Conservation (phyloP, 2,797 vertebrate genomes). For the Xiphophorus birchmanni region DNA sequence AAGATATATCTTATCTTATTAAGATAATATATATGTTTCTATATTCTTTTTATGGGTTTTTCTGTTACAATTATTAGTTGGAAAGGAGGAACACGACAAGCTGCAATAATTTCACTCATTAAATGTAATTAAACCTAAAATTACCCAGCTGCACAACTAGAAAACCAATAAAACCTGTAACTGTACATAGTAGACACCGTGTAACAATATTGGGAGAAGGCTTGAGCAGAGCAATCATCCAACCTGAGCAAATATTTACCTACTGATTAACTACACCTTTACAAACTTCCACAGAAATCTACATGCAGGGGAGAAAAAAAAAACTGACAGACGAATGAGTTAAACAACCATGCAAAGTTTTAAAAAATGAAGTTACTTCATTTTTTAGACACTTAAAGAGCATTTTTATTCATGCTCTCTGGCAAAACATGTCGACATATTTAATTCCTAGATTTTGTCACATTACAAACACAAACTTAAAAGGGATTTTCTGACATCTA, state of each 20-base stretch:
- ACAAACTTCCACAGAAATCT: conserved; percentile 1
- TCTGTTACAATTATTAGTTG: neutral
- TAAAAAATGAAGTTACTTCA: neutral
- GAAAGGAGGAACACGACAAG: neutral
- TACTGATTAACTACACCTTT: neutral
- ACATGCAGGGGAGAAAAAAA: neutral
- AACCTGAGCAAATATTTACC: conserved; percentile 22
- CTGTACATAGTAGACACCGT: neutral
- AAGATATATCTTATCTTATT: too few relatives aligned
- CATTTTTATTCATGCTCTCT: neutral
- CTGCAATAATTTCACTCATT: neutral
- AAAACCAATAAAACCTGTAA: neutral
- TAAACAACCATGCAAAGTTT: neutral
- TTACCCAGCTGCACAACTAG: neutral
- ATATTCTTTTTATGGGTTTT: neutral
- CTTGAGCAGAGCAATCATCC: neutral
- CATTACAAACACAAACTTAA: neutral
- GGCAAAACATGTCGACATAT: neutral
- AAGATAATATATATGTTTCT: neutral
- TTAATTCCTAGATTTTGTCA: neutral
- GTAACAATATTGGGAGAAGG: neutral
- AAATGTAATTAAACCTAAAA: neutral
- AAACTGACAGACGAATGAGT: neutral
- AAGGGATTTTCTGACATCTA: neutral
- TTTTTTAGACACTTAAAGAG: neutral